Evolutionary conservation across 1,140 invertebrate genomes (phyloP), one percentile per base, ranked within the genome.

Genomic region (Danaus melanippus): DNA sequence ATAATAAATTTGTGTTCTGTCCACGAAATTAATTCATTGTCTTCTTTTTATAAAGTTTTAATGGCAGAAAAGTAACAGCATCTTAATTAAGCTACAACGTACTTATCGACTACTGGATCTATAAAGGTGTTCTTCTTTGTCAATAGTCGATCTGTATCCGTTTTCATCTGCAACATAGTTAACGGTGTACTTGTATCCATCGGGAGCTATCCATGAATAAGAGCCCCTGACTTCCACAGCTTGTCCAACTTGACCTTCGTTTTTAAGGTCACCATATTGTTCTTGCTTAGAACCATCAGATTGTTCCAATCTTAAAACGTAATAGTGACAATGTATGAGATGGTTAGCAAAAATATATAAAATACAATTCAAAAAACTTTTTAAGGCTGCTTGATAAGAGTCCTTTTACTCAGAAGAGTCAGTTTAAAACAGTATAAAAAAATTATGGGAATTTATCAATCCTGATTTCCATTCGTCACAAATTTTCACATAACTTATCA

Each of bases 121-220:
- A 32, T 32, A 32, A 7, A 0, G 21, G 11, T 5, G 10, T 15
- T 46, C 41, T 53, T 50, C 56, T 56, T 60, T 56, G 59, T 60
- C 53, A 53, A 60, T 58, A 43, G 56, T 63, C 40, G 56, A 41
- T 17, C 51, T 44, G 56, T 43, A 56, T 52, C 46, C 55, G 5
- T 56, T 46, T 53, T 53, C 54, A 46, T 52, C 54, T 32, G 12
- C 50, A 11, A 46, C 43, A 15, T 56, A 60, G 11, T 32, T 54
- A 6, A 54, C 52, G 6, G 43, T 50, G 15, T 50, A 55, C 10
- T 21, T 50, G 5, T 21, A 41, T 8, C 51, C 57, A 44, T 60
- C 50, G 10, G 56, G 56, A 11, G 56, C 56, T 12, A 46, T 12
- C 56, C 56, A 58, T 3, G 56, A 53, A 46, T 57, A 57, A 9